These are phyloP conservation scores for Crocidura indochinensis DNA, from an alignment of 2,797 vertebrate genomes.

Conservation along the genomic window DNA sequence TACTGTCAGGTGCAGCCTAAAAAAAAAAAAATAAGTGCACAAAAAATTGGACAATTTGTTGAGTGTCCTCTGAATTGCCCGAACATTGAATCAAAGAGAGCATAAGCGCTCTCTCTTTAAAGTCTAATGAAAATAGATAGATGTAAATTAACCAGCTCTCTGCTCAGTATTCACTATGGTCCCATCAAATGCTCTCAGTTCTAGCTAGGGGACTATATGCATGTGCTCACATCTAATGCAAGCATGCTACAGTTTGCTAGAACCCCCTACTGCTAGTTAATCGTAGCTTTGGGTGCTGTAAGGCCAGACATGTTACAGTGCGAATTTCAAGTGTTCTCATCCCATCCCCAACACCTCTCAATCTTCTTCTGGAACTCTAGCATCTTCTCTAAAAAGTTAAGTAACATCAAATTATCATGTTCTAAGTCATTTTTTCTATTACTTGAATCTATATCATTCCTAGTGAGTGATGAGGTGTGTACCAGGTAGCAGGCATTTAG, in stretches of 20 bases:
- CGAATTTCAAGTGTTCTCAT: rapidly evolving
- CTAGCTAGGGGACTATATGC: no score
- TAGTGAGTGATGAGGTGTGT: rapidly evolving
- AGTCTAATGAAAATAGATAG: rapidly evolving
- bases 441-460: not conserved
- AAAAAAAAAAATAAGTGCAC: no score
- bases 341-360: no score
- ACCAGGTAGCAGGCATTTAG: rapidly evolving
- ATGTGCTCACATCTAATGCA: not conserved
- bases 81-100: not conserved
- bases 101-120: not conserved
- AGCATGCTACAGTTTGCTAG: not conserved
- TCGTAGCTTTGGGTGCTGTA: not conserved
- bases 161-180: rapidly evolving
- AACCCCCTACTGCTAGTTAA: no score
- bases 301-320: not conserved
- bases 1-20: no score
- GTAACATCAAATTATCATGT: not conserved
- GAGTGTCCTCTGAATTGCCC: not conserved
- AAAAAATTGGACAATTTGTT: not conserved
- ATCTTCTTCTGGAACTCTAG: not conserved
- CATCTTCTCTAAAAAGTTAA: not conserved
- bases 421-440: not conserved
- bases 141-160: not conserved
- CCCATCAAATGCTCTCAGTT: not conserved